phyloP scores from a whole-genome alignment of 2,797 vertebrate species.

The Sebastes taczanowskii region DNA sequence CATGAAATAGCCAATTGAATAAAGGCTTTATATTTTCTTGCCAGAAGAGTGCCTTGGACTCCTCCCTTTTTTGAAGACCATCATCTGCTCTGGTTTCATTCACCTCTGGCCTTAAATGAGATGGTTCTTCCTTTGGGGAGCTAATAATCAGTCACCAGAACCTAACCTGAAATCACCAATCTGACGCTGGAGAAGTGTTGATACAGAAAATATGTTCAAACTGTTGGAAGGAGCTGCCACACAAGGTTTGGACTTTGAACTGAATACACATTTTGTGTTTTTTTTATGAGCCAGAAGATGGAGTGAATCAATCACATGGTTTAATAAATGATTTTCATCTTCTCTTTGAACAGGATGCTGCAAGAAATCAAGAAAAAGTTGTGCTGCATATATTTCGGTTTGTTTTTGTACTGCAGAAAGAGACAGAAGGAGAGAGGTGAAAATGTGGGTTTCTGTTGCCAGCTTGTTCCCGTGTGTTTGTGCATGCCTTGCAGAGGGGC shows the following conservation, averaged over 20 bases:
- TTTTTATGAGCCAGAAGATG: neutral
- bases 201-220: conserved; percentile 34
- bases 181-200: conserved; percentile 2
- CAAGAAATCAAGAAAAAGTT: neutral
- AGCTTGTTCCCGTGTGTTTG: conserved; percentile 18
- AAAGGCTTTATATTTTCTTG: no score
- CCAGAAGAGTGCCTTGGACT: no score
- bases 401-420: neutral
- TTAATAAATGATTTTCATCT: neutral
- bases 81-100: conserved; percentile 36
- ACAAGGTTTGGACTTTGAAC: conserved; percentile 37
- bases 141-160: conserved; percentile 36
- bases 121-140: conserved; percentile 7
- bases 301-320: conserved; percentile 12
- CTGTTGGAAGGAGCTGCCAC: conserved; percentile 5
- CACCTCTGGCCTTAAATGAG: conserved; percentile 39
- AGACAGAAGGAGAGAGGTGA: neutral
- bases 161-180: neutral
- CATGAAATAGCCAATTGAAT: no score
- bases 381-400: neutral
- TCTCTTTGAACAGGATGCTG: neutral
- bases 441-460: conserved; percentile 21
- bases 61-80: neutral
- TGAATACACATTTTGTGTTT: conserved; percentile 5
- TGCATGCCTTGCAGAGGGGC: conserved; percentile 14